These are phyloP conservation scores for Delia radicum DNA, from an alignment of 1,140 invertebrate species.

Conservation along the genomic window DNA sequence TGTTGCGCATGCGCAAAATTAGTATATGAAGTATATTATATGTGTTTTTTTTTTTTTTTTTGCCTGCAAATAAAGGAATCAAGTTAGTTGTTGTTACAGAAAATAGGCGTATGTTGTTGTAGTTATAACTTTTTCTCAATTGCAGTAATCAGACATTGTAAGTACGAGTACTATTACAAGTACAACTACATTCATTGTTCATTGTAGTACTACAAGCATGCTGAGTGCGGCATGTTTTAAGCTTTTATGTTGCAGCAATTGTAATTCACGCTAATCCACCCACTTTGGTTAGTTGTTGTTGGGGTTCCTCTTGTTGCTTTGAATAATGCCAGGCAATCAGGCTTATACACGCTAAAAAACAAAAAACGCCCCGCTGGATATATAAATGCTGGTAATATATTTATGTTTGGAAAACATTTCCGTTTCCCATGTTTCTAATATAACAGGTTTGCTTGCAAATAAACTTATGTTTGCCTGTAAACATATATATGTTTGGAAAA, in stretches of 20 bases:
- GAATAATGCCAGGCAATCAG: neutral
- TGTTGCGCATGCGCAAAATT: slow-evolving; percentile 12
- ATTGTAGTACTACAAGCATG: neutral
- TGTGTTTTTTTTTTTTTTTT: neutral
- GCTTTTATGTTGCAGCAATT: slow-evolving; percentile 17
- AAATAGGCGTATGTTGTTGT: neutral
- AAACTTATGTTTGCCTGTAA: no score
- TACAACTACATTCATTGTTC: neutral
- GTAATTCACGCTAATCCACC: slow-evolving; percentile 31
- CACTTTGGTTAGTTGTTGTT: slow-evolving; percentile 13
- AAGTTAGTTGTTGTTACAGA: neutral
- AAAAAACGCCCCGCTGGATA: no score
- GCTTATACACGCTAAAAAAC: no score
- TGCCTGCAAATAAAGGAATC: no score
- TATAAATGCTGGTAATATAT: no score
- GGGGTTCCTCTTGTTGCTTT: neutral
- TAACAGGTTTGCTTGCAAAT: no score
- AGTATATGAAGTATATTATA: neutral
- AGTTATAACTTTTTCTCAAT: neutral
- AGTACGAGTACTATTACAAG: no score
- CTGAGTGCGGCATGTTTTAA: neutral
- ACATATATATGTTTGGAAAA: no score
- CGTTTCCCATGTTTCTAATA: no score
- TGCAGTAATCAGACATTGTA: neutral
- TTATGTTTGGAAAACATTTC: no score